Conservation (phyloP, 2,888 invertebrate genomes). For the Chalcosyrphus nemorum region DNA sequence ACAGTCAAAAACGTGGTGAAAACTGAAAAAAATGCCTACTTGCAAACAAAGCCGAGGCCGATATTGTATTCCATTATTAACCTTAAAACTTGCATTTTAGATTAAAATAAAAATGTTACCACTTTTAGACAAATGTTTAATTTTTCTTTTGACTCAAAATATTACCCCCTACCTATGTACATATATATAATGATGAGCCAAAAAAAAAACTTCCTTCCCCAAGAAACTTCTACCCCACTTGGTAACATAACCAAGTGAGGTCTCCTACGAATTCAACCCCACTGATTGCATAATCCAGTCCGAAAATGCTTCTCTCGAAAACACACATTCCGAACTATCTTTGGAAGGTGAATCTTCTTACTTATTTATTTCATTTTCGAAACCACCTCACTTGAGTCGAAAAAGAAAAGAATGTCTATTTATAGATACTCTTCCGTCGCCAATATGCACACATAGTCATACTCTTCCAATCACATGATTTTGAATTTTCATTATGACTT, state of each 20-base stretch:
- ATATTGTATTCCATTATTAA: too few relatives aligned
- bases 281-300: constrained; percentile 9
- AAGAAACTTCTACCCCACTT: not conserved
- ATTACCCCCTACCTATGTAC: too few relatives aligned
- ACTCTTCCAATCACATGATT: constrained; percentile 14
- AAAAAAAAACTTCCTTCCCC: too few relatives aligned
- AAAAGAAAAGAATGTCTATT: constrained; percentile 33
- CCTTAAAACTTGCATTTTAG: too few relatives aligned
- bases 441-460: not conserved
- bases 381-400: constrained; percentile 33
- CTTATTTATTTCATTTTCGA: not conserved
- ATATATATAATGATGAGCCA: too few relatives aligned
- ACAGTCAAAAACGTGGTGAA: too few relatives aligned
- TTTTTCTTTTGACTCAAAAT: too few relatives aligned
- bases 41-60: too few relatives aligned
- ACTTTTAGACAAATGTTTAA: too few relatives aligned
- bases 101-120: not conserved
- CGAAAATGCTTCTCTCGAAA: not conserved
- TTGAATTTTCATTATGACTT: constrained; percentile 29
- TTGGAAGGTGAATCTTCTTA: constrained; percentile 12
- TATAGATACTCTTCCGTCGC: constrained; percentile 20
- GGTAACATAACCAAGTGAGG: not conserved
- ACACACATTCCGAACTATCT: not conserved
- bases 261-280: not conserved
- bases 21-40: too few relatives aligned